phyloP scores from a whole-genome alignment of 1,140 invertebrate genomes.

The Eupristina koningsbergeri region DNA sequence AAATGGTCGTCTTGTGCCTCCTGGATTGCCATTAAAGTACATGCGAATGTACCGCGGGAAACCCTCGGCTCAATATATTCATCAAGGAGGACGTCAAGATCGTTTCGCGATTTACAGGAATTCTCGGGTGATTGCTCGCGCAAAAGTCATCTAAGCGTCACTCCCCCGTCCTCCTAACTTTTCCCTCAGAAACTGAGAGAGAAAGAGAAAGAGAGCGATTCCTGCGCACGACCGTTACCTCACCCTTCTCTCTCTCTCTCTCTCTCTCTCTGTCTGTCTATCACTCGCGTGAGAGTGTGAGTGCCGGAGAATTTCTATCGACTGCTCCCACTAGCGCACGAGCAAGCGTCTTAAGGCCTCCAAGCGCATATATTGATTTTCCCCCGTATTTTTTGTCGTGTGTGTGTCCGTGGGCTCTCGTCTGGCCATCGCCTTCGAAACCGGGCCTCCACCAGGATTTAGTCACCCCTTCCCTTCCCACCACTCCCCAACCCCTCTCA shows the following conservation, averaged over 20 bases:
- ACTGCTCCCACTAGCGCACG: not conserved
- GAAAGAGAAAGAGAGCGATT: not conserved
- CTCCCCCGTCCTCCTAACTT: not conserved
- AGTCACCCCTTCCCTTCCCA: not conserved
- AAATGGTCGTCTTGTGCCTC: not conserved
- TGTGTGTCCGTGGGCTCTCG: too few species aligned
- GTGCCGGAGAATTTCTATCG: conserved; percentile 44
- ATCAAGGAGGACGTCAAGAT: not conserved
- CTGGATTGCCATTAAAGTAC: conserved; percentile 1
- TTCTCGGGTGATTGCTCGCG: conserved; percentile 24
- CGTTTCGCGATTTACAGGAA: conserved; percentile 20
- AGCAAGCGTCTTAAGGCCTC: conserved; percentile 19
- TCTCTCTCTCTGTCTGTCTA: not conserved
- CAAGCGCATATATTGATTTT: conserved; percentile 46
- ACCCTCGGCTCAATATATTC: conserved; percentile 13
- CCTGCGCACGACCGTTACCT: not conserved
- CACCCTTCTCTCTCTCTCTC: not conserved
- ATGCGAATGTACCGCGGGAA: not conserved
- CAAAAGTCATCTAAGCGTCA: conserved; percentile 17
- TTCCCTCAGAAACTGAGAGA: not conserved
- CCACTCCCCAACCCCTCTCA: not conserved
- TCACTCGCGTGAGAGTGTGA: not conserved
- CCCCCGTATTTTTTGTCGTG: conserved; percentile 22
- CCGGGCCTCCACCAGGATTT: not conserved
- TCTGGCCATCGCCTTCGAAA: too few species aligned